Evolutionary conservation across 1,140 invertebrate species (phyloP), one percentile per base, ranked within the genome.

Genomic region (Schlechtendalia chinensis): DNA sequence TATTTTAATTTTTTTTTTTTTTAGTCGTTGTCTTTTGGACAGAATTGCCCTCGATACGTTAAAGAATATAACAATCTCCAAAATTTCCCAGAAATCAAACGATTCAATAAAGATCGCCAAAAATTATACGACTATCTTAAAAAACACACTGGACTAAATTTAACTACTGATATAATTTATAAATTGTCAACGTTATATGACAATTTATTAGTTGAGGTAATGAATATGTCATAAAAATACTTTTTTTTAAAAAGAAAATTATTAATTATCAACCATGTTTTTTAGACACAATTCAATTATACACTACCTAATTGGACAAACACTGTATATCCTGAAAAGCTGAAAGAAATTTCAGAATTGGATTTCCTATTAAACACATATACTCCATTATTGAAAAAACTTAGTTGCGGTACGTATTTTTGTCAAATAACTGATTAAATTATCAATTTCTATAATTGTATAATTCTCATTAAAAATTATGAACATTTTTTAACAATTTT

Each of bases 251-350:
- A 39, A 39, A 39, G n/a, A 45, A 45, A 45, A 45, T 45, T 5
- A 50, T 12, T 12, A 50, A 50, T 50, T 50, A 12, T 1, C 14
- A 6, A 8, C 14, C 12, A 50, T 50, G 47, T 50, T 50, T 6
- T 24, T 63, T 80, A 90, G 89, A 84, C 85, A 80, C 83, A 90
- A 22, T 90, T 92, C 83, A 93, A 94, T 83, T 89, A 89, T 81
- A 89, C 89, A 17, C 85, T 95, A 59, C 93, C 93, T 0, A 85
- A 88, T 16, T 95, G 93, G 93, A 91, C 92, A 0, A 85, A 88
- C 77, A 83, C 82, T 27, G 86, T 90, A 5, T 90, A 86, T 84
- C 89, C 89, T 29, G 85, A 89, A 53, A 88, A 88, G 83, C 82
- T 91, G 83, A 85, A 86, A 81, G 83, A 85, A 53, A 84, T 88